Evolutionary conservation across 2,888 invertebrate genomes (phyloP).

Genomic region (Leucania comma): DNA sequence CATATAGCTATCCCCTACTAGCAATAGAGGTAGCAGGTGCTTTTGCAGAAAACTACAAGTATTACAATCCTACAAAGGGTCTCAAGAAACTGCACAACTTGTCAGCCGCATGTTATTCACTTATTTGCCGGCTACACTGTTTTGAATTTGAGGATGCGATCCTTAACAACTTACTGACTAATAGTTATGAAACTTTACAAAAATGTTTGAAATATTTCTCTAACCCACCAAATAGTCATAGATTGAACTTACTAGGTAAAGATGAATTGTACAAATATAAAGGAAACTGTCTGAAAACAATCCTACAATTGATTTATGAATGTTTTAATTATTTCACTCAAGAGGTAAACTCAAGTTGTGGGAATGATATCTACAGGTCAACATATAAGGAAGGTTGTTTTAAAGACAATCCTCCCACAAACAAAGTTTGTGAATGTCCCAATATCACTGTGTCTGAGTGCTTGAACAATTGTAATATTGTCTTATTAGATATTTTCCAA

Average conservation of each 20-base stretch:
- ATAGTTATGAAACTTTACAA: conserved; percentile 74
- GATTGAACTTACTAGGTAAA: conserved; percentile 72
- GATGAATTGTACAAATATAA: conserved; percentile 79
- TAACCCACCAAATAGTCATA: conserved; percentile 78
- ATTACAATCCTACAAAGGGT: conserved; percentile 77
- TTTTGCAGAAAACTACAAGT: conserved; percentile 80
- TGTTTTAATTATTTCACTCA: conserved; percentile 75
- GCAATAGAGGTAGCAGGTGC: conserved; percentile 79
- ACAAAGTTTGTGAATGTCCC: conserved; percentile 71
- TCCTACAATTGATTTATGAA: conserved; percentile 71
- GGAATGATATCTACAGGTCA: conserved; percentile 73
- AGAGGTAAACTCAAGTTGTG: conserved; percentile 66
- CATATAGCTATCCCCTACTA: conserved; percentile 76
- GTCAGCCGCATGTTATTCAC: conserved; percentile 75
- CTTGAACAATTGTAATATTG: conserved; percentile 74
- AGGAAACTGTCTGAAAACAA: conserved; percentile 75
- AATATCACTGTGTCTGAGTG: conserved; percentile 72
- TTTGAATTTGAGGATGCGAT: conserved; percentile 70
- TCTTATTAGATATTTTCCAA: conserved; percentile 79
- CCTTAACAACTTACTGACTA: conserved; percentile 61
- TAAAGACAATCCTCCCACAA: conserved; percentile 58
- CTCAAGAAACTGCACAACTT: conserved; percentile 74
- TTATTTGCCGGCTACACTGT: conserved; percentile 79
- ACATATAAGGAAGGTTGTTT: conserved; percentile 74
- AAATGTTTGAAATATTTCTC: conserved; percentile 78